Base-by-base conservation (phyloP, 2,797 vertebrate species). In the Nothura maculosa region DNA sequence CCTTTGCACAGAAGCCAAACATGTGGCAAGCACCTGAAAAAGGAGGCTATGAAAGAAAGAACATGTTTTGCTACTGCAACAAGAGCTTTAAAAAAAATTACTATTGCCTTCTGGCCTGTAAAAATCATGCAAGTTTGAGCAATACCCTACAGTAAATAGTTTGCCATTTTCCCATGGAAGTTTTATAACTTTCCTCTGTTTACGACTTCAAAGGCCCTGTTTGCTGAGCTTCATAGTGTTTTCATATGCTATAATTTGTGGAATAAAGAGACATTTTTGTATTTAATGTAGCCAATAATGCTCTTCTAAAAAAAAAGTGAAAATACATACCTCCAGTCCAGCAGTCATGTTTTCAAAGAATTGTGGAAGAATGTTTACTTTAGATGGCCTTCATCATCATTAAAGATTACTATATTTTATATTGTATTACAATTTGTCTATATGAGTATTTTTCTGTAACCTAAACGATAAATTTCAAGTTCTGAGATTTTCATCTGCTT, bases 21-120 rank as follows among this genome's bases (percentile, higher is more conserved):
- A 98, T 97, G 86, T 98, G 98, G 97, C 54, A 93, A 92, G 94
- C 98, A 98, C 92, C 94, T 98, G 98, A 97, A 87, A 91, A 79
- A 95, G 67, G 12, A 95, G 85, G 66, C 79, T 81, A 47, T 94
- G 91, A 97, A 97, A 97, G 78, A 84, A 94, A 89, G 73, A 87
- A 20, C 76, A 72, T 91, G 87, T 96, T 85, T 89, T 90, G 94
- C 95, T 97, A 95, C 96, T 92, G 61, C 94, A 96, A 89, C 77
- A 96, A 96, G 91, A 92, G 70, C 48, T 94, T 97, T 95, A 94
- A 97, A 97, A 97, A 93, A 97, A 93, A 87, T 96, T 95, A 96
- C 57, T 66, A 79, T 95, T 98, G 94, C 95, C 84, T 97, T 96
- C 89, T 96, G 94, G 91, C 54, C 91, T 95, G 72, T 97, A 97